phyloP scores from a whole-genome alignment of 1,140 invertebrate species.

The Pseudomyrmex pallidus region DNA sequence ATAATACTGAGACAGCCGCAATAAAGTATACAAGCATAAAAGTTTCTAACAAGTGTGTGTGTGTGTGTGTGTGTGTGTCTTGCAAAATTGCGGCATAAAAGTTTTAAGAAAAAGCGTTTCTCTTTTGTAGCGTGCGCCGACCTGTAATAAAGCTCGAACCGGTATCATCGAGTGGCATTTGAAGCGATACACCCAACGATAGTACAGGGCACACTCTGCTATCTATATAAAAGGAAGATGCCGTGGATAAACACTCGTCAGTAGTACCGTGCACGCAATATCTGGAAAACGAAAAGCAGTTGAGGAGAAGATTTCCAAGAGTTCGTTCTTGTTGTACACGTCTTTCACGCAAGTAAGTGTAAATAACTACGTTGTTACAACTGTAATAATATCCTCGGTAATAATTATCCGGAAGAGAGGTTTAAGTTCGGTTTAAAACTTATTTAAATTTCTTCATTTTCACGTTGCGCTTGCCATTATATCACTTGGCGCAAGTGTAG shows the following conservation, averaged over 20 bases:
- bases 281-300: constrained; percentile 58
- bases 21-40: too few relatives aligned
- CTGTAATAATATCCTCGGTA: not conserved
- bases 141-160: constrained; percentile 65
- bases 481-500: too few relatives aligned
- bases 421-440: too few relatives aligned
- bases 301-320: constrained; percentile 6
- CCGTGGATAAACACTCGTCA: constrained; percentile 45
- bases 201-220: constrained; percentile 43
- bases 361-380: not conserved
- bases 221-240: constrained; percentile 68
- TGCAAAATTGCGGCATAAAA: not conserved
- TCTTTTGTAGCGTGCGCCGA: constrained; percentile 42
- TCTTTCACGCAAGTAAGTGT: too few relatives aligned
- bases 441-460: too few relatives aligned
- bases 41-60: too few relatives aligned
- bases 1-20: not conserved
- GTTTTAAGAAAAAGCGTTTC: constrained; percentile 35
- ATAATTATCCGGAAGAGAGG: too few relatives aligned
- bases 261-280: constrained; percentile 53
- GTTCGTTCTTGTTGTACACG: not conserved
- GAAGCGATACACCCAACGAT: constrained; percentile 68
- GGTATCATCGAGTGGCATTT: constrained; percentile 73
- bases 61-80: too few relatives aligned
- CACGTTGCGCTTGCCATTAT: too few relatives aligned